Evolutionary conservation across 1,140 invertebrate species (phyloP).

Genomic region (Nasonia vitripennis): DNA sequence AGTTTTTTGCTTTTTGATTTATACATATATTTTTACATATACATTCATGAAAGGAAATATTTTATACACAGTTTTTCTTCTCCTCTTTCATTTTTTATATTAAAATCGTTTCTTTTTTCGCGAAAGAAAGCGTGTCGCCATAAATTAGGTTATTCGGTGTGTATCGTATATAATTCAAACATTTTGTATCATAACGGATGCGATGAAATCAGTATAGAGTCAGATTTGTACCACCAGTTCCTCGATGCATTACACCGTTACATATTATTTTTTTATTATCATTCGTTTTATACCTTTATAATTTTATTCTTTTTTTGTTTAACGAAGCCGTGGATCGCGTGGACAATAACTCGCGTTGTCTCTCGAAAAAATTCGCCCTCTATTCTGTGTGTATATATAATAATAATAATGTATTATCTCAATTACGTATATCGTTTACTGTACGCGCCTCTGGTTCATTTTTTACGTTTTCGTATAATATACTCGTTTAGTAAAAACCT

Average conservation of each 20-base stretch:
- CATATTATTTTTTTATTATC: slow-evolving; percentile 14
- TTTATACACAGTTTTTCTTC: neutral
- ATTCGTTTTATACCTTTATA: slow-evolving; percentile 19
- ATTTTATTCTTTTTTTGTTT: slow-evolving; percentile 15
- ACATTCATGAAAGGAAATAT: slow-evolving; percentile 4
- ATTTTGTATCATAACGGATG: neutral
- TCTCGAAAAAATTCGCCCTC: slow-evolving; percentile 29
- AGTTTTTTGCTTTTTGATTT: neutral
- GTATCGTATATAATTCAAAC: neutral
- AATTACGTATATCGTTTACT: slow-evolving; percentile 67
- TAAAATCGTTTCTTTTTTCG: neutral
- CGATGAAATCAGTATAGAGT: neutral
- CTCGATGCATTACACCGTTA: slow-evolving; percentile 40
- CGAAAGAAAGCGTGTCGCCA: neutral
- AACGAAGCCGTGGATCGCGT: slow-evolving; percentile 36
- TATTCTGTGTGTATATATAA: slow-evolving; percentile 31
- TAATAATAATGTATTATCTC: slow-evolving; percentile 55
- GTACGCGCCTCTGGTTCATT: neutral
- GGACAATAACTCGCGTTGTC: neutral
- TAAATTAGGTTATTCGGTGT: neutral
- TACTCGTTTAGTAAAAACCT: slow-evolving; percentile 46
- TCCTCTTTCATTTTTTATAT: neutral
- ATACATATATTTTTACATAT: slow-evolving; percentile 2
- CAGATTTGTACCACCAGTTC: slow-evolving; percentile 21
- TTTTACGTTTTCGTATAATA: neutral